Evolutionary conservation across 2,888 invertebrate species (phyloP), one percentile per base, ranked within the genome.

Genomic region (Salticus scenicus): DNA sequence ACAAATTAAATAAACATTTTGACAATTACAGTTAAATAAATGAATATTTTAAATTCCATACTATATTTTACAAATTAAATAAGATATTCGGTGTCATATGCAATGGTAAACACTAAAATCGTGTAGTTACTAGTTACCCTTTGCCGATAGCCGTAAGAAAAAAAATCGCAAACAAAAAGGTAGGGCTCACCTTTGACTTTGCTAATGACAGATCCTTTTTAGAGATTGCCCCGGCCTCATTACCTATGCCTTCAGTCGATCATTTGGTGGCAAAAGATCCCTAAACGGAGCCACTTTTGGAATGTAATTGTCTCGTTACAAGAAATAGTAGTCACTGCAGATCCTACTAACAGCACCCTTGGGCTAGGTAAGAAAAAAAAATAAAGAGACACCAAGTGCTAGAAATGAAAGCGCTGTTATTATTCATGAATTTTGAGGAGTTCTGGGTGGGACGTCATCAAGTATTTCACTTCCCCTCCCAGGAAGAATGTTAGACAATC

Each of bases 401-500:
- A 30, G 33, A 51, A n/a, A 24, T 57, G 20, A 57, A 24, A 63
- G 10, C 8, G 33, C 84, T 42, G 78, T 85, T 85, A 85, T 79
- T 85, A 85, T 85, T 85, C 84, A 85, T 79, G 84, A 85, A 74
- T 85, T 79, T 85, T 79, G 84, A 79, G 74, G 78, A 73, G 70
- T 24, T 8, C 33, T 42, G 77, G 72, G 30, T 67, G 72, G 83
- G 30, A 72, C 73, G 17, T 73, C 42, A 79, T 69, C 70, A 69
- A 63, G 57, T 77, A 85, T 79, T 84, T 47, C 64, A 42, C 74
- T 74, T 66, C 47, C 28, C 47, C 5, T 31, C 7, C 42, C 37
- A 20, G 1, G 17, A 20, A 64, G 41, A 71, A 66, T 17, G 30
- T 78, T 57, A 5, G 57, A 57, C 57, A 8, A 57, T 24, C 57